Percentiles rank a stretch among this genome's conserved stretches.
Conservation (phyloP, 1,140 invertebrate genomes). For the Brachionus angularis region DNA sequence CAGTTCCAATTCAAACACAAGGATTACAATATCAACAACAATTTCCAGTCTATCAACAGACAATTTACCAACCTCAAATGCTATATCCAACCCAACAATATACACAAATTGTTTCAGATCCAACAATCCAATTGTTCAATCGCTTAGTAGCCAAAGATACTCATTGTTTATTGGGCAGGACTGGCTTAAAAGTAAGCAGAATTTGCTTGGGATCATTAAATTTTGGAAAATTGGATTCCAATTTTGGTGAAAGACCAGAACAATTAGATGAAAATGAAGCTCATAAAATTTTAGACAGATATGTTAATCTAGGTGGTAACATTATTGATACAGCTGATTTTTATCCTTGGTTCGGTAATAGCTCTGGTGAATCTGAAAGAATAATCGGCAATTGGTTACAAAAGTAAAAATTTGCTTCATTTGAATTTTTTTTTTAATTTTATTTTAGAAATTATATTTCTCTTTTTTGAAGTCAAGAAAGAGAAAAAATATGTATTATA, state of each 20-base stretch:
- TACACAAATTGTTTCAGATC: slow-evolving; percentile 2
- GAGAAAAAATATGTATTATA: slow-evolving; percentile 41
- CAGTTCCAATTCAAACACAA: too few relatives aligned
- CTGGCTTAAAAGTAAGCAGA: slow-evolving; percentile 49
- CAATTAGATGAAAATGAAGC: slow-evolving; percentile 47
- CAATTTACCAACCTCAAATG: background rate
- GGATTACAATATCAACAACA: too few relatives aligned
- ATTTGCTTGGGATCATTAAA: slow-evolving; percentile 48
- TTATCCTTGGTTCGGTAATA: slow-evolving; percentile 46
- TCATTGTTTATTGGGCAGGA: slow-evolving; percentile 46
- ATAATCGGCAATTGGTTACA: slow-evolving; percentile 52
- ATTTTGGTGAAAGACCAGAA: slow-evolving; percentile 42
- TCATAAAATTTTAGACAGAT: slow-evolving; percentile 49
- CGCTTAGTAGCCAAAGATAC: slow-evolving; percentile 9
- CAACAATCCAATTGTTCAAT: slow-evolving; percentile 38
- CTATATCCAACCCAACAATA: background rate
- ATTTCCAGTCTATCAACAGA: too few relatives aligned
- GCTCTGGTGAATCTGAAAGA: slow-evolving; percentile 48
- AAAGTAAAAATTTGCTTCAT: slow-evolving; percentile 48
- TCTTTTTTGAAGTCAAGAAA: slow-evolving; percentile 1
- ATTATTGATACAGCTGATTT: slow-evolving; percentile 54
- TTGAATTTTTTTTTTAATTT: background rate
- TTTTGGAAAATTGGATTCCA: slow-evolving; percentile 46
- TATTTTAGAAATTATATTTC: too few relatives aligned
- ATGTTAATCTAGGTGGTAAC: slow-evolving; percentile 51